Conservation (phyloP, 2,113 vertebrate species). For the Chinchilla lanigera region DNA sequence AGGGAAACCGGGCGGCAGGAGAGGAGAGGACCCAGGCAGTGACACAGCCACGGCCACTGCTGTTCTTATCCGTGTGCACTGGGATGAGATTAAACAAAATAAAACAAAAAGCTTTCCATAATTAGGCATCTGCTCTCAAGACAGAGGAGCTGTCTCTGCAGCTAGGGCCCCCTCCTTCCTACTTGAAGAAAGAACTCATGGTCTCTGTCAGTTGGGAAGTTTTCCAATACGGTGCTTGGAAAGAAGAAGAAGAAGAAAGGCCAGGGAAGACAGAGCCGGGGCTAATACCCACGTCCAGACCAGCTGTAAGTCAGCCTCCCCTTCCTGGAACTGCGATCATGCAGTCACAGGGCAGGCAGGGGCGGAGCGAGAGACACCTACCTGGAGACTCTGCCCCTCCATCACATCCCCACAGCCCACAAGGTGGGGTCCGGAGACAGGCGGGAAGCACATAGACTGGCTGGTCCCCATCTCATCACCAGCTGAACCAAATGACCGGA, state of each 20-base stretch:
- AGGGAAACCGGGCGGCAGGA: background rate
- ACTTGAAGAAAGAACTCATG: background rate
- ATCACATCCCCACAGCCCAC: constrained; percentile 88
- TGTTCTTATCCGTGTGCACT: background rate
- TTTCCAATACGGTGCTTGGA: background rate
- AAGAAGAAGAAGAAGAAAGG: constrained; percentile 7
- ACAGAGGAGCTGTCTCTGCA: background rate
- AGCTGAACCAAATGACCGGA: rapidly evolving
- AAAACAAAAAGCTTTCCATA: background rate
- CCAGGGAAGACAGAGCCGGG: background rate
- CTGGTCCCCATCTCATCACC: constrained; percentile 79
- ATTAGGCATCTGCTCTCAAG: background rate
- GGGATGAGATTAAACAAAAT: background rate
- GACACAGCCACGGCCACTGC: rapidly evolving
- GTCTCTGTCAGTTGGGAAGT: background rate
- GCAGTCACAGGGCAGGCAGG: background rate
- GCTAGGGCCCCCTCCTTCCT: background rate
- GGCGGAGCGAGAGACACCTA: constrained; percentile 38
- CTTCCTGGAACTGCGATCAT: rapidly evolving
- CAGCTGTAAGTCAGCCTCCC: background rate
- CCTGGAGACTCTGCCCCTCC: constrained; percentile 84
- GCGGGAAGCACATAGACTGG: constrained; percentile 81
- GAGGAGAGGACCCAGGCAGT: background rate
- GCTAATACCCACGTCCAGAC: background rate
- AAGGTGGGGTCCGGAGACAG: constrained; percentile 74